Conservation (phyloP, 1,140 invertebrate species). For the Drosophila saltans region DNA sequence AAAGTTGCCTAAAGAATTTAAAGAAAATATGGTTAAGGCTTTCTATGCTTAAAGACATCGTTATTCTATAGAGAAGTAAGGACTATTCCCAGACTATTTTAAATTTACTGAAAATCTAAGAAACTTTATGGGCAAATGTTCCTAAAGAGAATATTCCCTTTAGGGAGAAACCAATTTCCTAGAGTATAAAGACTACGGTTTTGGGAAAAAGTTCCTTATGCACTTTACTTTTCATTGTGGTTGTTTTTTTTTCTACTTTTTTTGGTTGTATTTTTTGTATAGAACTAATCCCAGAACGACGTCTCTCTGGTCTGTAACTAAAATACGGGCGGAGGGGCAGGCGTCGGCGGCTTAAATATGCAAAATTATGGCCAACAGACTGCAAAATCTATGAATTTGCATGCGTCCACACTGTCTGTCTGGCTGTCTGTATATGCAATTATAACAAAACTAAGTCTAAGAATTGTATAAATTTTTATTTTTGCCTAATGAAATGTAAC, state of each 20-base stretch:
- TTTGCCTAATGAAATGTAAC: constrained; percentile 50
- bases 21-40: too few relatives aligned
- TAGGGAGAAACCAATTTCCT: background rate
- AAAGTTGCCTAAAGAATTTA: too few relatives aligned
- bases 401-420: constrained; percentile 33
- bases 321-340: constrained; percentile 48
- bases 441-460: constrained; percentile 1
- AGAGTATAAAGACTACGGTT: constrained; percentile 23
- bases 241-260: background rate
- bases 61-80: too few relatives aligned
- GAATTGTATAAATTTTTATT: background rate
- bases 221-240: background rate
- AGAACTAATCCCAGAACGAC: constrained; percentile 63
- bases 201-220: background rate
- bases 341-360: constrained; percentile 50
- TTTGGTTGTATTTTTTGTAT: background rate
- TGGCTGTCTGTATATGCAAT: background rate
- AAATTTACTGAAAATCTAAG: too few relatives aligned
- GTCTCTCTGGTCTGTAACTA: constrained; percentile 54
- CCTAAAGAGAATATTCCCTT: too few relatives aligned
- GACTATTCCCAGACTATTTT: too few relatives aligned
- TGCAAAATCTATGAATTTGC: constrained; percentile 38
- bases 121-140: too few relatives aligned
- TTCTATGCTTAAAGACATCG: too few relatives aligned
- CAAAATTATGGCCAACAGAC: constrained; percentile 61